Conservation (phyloP, 2,888 invertebrate genomes). For the Megaustenia siamemsis region DNA sequence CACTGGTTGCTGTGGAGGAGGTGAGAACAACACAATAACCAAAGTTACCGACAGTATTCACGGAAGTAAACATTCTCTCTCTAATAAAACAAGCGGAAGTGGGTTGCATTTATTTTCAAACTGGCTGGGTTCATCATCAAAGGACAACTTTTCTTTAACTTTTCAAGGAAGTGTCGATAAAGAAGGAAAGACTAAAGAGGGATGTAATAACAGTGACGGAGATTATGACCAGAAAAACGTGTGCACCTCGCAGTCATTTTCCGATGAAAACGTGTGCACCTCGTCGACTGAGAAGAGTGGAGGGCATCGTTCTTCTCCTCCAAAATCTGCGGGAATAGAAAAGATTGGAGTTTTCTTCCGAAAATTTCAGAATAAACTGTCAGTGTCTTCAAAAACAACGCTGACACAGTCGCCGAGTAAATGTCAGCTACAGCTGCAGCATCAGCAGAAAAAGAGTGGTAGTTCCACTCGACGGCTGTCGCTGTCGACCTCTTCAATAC, state of each 20-base stretch:
- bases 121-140: slow-evolving; percentile 2
- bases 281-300: slow-evolving; percentile 29
- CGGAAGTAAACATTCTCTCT: slow-evolving; percentile 16
- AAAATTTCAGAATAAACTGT: slow-evolving; percentile 40
- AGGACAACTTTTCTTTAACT: not conserved
- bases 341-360: slow-evolving; percentile 48
- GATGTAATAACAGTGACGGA: not conserved
- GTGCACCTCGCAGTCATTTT: not conserved
- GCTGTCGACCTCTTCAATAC: slow-evolving; percentile 36
- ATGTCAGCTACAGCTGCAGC: slow-evolving; percentile 11
- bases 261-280: not conserved
- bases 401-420: not conserved
- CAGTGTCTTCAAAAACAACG: not conserved
- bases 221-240: not conserved
- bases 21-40: not conserved
- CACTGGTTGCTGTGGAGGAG: not conserved
- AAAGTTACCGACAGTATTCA: not conserved
- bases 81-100: not conserved
- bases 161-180: not conserved
- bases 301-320: not conserved
- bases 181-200: not conserved
- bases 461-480: slow-evolving; percentile 11
- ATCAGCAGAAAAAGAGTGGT: not conserved
- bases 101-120: slow-evolving; percentile 10
- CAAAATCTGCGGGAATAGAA: slow-evolving; percentile 17